Percentiles rank a stretch among this genome's conserved stretches.
phyloP scores from a whole-genome alignment of 2,113 vertebrate species.

The Charina bottae region DNA sequence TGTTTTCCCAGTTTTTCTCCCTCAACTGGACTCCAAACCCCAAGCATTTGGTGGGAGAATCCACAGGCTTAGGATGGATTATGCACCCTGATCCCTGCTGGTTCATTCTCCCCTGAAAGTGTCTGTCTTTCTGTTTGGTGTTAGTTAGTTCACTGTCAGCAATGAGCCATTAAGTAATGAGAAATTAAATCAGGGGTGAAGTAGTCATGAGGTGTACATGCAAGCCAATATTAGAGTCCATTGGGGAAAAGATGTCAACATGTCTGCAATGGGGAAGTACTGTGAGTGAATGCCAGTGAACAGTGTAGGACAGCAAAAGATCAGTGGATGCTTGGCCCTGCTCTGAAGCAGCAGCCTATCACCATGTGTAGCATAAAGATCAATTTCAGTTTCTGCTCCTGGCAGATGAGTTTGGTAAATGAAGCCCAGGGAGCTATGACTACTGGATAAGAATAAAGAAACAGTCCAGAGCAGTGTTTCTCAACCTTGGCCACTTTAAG shows the following conservation, averaged over 20 bases:
- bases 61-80: neutral
- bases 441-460: neutral
- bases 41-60: neutral
- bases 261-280: neutral
- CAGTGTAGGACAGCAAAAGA: neutral
- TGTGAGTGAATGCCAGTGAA: no score
- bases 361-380: neutral
- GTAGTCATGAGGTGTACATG: neutral
- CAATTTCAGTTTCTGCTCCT: neutral
- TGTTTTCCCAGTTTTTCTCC: neutral
- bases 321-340: neutral
- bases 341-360: neutral
- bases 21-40: neutral
- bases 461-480: neutral
- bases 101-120: neutral
- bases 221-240: neutral
- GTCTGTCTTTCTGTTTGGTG: neutral
- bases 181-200: neutral
- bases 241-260: neutral
- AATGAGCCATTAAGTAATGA: neutral
- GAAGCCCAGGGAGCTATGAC: neutral
- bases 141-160: neutral
- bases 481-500: no score
- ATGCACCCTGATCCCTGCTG: neutral
- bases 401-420: neutral